Evolutionary conservation across 2,113 vertebrate genomes (phyloP).

Genomic region (Plotosus lineatus): DNA sequence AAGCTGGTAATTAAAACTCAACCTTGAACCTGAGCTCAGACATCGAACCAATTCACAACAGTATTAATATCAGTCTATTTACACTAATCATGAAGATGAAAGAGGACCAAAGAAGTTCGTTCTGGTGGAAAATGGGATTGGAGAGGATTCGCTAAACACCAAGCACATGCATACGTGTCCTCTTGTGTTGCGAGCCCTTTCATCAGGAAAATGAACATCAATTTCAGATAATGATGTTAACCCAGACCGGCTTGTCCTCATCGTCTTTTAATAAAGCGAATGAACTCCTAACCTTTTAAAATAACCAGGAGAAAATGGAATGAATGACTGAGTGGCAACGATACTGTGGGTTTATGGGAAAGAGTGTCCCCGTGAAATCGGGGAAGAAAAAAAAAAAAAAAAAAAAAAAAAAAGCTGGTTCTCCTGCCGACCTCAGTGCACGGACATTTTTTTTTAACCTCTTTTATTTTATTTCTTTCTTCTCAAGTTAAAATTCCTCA

Average conservation of each 20-base stretch:
- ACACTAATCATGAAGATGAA: conserved; percentile 40
- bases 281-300: conserved; percentile 33
- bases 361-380: not conserved
- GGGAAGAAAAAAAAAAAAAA: no score
- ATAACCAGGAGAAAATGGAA: not conserved
- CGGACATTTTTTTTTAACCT: not conserved
- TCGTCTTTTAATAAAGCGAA: conserved; percentile 38
- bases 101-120: conserved; percentile 33
- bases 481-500: not conserved
- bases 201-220: conserved; percentile 51
- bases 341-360: not conserved
- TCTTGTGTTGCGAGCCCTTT: conserved; percentile 47
- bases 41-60: not conserved
- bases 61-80: conserved; percentile 16
- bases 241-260: not conserved
- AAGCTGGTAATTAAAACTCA: not conserved
- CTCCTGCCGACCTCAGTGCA: not conserved
- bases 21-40: not conserved
- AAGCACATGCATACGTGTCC: conserved; percentile 30
- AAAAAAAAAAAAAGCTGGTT: no score
- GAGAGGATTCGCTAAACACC: conserved; percentile 39
- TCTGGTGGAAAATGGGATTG: conserved; percentile 47
- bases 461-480: not conserved
- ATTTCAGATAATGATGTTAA: conserved; percentile 48
- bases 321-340: not conserved